Conservation (phyloP, 2,888 invertebrate species). For the Cantharis nigra region DNA sequence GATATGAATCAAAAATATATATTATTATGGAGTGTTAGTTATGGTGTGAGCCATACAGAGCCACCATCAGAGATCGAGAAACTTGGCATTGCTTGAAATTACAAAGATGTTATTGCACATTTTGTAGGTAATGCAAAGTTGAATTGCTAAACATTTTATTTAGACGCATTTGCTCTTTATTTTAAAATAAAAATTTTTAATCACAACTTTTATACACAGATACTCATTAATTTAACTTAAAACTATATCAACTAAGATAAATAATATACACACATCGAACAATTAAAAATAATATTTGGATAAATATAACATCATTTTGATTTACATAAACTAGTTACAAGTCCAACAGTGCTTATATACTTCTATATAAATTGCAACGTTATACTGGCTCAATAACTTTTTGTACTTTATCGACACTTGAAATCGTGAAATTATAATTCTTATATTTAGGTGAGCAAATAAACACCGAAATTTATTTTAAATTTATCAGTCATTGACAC, state of each 20-base stretch:
- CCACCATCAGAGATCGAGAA: background rate
- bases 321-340: conserved; percentile 12
- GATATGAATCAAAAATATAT: background rate
- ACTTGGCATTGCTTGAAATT: background rate
- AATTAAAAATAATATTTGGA: background rate
- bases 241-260: background rate
- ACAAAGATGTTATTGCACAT: background rate
- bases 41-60: background rate
- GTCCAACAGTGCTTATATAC: conserved; percentile 22
- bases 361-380: conserved; percentile 21
- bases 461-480: background rate
- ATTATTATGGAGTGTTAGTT: background rate
- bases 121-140: background rate
- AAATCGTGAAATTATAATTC: background rate
- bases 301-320: background rate
- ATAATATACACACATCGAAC: conserved; percentile 1
- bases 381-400: conserved; percentile 27
- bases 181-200: background rate
- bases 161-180: background rate
- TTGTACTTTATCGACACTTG: conserved; percentile 15
- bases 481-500: background rate
- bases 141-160: background rate
- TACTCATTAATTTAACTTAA: background rate
- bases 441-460: conserved; percentile 18
- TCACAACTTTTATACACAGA: background rate